A percentile compares a stretch with the other conserved stretches of the same genome.
phyloP scores from a whole-genome alignment of 2,113 vertebrate genomes.

The Neogale vison region DNA sequence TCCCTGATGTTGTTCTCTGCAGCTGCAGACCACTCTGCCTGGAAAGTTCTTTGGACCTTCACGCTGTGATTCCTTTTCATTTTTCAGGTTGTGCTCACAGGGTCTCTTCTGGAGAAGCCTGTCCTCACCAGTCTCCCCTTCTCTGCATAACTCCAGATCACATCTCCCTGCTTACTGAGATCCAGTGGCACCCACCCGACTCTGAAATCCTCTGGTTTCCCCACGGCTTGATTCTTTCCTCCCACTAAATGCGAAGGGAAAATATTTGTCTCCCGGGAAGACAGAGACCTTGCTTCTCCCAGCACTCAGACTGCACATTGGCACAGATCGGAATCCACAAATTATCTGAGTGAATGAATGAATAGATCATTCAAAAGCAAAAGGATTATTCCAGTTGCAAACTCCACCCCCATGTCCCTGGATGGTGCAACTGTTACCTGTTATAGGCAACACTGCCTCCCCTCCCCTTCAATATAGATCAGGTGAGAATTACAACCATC shows the following conservation, averaged over 20 bases:
- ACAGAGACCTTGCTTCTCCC: neutral
- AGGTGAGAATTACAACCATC: neutral
- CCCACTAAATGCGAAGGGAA: neutral
- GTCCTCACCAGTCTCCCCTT: neutral
- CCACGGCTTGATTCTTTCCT: neutral
- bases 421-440: neutral
- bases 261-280: neutral
- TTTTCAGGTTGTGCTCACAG: neutral
- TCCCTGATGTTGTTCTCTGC: neutral
- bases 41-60: neutral
- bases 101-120: neutral
- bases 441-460: accelerated
- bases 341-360: neutral
- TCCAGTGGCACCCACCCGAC: accelerated
- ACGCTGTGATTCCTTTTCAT: neutral
- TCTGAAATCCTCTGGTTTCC: neutral
- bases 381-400: too few species aligned
- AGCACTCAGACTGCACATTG: neutral
- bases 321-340: neutral
- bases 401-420: neutral
- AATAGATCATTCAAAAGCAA: too few species aligned
- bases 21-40: neutral
- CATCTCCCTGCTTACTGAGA: neutral
- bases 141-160: neutral
- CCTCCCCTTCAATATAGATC: accelerated